Conservation (phyloP, 2,888 invertebrate species). For the Kryphioiulus occultus region DNA sequence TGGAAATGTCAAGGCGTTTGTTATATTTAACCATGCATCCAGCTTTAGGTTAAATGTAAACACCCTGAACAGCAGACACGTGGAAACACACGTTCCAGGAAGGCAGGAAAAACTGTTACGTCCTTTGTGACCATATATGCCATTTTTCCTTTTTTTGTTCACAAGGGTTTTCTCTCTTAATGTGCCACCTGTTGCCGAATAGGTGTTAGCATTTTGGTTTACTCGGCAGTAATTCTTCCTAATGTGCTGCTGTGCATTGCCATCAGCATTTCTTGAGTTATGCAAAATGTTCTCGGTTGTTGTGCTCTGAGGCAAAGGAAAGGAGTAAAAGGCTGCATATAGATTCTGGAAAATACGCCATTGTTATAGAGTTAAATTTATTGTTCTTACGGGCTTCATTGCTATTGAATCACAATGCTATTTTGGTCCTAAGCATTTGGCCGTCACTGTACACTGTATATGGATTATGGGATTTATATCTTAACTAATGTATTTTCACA, state of each 20-base stretch:
- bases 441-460: too few relatives aligned
- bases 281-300: neutral
- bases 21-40: conserved; percentile 7
- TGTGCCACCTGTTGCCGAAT: neutral
- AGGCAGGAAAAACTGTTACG: neutral
- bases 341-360: neutral
- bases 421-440: too few relatives aligned
- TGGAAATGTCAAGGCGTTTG: neutral
- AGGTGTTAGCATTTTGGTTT: neutral
- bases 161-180: neutral
- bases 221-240: neutral
- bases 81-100: neutral
- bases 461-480: neutral
- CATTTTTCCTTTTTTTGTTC: neutral
- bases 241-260: too few relatives aligned
- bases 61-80: neutral
- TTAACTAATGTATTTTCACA: neutral
- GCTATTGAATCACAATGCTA: too few relatives aligned
- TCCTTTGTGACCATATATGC: neutral
- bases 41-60: neutral
- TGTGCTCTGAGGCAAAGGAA: neutral
- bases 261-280: neutral
- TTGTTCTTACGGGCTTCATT: neutral
- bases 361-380: neutral
- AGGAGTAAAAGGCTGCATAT: neutral